These are phyloP conservation scores for Stegodyphus dumicola DNA, from an alignment of 1,140 invertebrate species.

Conservation along the genomic window DNA sequence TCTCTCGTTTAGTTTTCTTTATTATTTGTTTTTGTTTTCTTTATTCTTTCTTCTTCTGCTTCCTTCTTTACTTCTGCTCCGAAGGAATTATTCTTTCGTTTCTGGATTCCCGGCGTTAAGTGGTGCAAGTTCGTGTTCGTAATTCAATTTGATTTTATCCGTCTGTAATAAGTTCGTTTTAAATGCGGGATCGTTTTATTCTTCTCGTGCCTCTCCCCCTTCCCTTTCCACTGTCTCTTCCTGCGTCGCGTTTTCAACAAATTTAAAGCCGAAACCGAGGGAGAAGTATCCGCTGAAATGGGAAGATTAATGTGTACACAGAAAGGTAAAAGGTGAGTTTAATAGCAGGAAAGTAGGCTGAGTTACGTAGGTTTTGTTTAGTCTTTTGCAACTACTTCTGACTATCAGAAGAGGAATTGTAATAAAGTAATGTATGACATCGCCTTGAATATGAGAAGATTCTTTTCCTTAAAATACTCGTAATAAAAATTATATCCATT, in stretches of 20 bases:
- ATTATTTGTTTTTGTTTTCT: not conserved
- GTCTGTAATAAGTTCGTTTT: constrained; percentile 16
- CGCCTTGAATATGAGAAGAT: too few species aligned
- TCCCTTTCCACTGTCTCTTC: not conserved
- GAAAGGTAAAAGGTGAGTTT: too few species aligned
- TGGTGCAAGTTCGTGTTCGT: constrained; percentile 15
- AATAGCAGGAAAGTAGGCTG: too few species aligned
- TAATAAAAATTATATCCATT: too few species aligned
- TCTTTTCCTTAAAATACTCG: too few species aligned
- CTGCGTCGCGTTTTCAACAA: not conserved
- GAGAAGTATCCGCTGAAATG: not conserved
- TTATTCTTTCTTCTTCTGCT: not conserved
- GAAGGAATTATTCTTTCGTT: constrained; percentile 32
- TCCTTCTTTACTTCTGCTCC: not conserved
- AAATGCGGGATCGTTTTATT: not conserved
- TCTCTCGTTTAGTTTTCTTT: too few species aligned
- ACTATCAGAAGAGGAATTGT: too few species aligned
- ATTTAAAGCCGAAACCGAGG: not conserved
- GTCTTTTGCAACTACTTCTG: too few species aligned
- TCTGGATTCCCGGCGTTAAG: constrained; percentile 38
- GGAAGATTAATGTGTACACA: not conserved
- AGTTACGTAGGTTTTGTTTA: too few species aligned
- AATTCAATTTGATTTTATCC: constrained; percentile 1
- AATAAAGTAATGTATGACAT: too few species aligned
- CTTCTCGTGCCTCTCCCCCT: not conserved